Percentiles rank a stretch among this genome's conserved stretches.
Evolutionary conservation across 2,888 invertebrate species (phyloP).

Genomic region (Allolobophora icterica): DNA sequence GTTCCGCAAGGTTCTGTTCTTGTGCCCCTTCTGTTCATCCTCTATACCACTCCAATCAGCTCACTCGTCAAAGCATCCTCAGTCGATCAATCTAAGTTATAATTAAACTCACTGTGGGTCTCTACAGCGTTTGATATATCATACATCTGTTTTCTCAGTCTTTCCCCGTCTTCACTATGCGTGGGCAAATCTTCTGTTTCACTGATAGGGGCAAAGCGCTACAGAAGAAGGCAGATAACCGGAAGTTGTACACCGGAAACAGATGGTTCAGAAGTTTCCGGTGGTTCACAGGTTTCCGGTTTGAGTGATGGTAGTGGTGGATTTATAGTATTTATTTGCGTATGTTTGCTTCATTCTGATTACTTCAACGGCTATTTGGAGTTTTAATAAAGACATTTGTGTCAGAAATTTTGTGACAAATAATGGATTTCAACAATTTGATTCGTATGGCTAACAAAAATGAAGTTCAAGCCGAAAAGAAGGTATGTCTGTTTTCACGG

Average conservation of each 20-base stretch:
- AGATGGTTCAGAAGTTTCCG: background rate
- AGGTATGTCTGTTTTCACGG: background rate
- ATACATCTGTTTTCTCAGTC: too few relatives aligned
- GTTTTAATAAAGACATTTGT: background rate
- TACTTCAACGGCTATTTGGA: background rate
- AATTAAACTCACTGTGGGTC: too few relatives aligned
- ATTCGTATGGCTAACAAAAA: constrained; percentile 20
- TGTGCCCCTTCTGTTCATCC: too few relatives aligned
- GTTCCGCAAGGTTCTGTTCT: too few relatives aligned
- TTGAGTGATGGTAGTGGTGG: background rate
- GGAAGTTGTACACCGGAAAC: background rate
- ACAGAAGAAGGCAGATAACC: background rate
- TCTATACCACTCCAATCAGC: too few relatives aligned
- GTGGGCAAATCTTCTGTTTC: too few relatives aligned
- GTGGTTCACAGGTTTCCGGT: too few relatives aligned
- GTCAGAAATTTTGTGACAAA: background rate
- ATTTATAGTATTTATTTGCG: background rate
- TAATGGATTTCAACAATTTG: constrained; percentile 26
- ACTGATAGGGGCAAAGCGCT: background rate
- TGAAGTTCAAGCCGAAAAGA: background rate
- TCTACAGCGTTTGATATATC: too few relatives aligned
- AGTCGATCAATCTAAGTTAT: too few relatives aligned
- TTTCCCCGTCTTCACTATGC: too few relatives aligned
- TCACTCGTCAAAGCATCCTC: too few relatives aligned
- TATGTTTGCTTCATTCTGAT: background rate